Conservation (phyloP, 2,113 vertebrate genomes). For the Menidia beryllina region DNA sequence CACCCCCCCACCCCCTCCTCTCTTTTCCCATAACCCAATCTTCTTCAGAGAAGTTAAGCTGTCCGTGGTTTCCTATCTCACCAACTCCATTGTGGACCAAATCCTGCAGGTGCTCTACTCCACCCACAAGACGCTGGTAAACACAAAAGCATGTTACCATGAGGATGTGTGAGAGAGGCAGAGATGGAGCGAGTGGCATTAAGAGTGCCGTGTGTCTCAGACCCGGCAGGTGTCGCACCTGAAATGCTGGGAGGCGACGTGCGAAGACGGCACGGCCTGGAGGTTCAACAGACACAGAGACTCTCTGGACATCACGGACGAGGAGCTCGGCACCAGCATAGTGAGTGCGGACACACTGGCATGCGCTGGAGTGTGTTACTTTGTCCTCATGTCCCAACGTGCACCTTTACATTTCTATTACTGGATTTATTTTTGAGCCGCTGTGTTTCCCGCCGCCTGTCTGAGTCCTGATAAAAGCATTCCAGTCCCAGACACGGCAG, state of each 20-base stretch:
- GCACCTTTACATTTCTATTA: not conserved
- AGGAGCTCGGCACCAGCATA: slow-evolving; percentile 80
- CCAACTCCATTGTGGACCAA: slow-evolving; percentile 92
- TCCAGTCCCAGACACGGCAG: not conserved
- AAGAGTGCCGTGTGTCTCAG: slow-evolving; percentile 44
- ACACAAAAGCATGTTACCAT: slow-evolving; percentile 42
- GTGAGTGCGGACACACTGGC: slow-evolving; percentile 57
- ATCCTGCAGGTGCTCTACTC: slow-evolving; percentile 89
- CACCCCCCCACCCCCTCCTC: slow-evolving; percentile 22
- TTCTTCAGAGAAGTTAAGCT: slow-evolving; percentile 88
- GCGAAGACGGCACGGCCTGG: slow-evolving; percentile 72
- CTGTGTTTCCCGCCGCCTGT: too few relatives aligned
- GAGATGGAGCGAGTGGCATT: slow-evolving; percentile 5
- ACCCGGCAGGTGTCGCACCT: slow-evolving; percentile 77
- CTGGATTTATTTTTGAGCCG: too few relatives aligned
- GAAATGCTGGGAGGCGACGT: slow-evolving; percentile 71
- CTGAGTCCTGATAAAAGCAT: not conserved
- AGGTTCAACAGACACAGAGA: slow-evolving; percentile 78
- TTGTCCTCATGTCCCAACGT: too few relatives aligned
- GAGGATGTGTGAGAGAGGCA: slow-evolving; percentile 38
- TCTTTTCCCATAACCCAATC: slow-evolving; percentile 29
- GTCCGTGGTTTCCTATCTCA: slow-evolving; percentile 90
- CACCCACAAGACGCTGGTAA: slow-evolving; percentile 89
- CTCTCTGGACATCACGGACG: slow-evolving; percentile 82
- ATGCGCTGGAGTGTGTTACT: not conserved